A percentile compares a stretch with the other conserved stretches of the same genome.
Evolutionary conservation across 2,888 invertebrate species (phyloP).

Genomic region (Heteromyza rotundicornis): DNA sequence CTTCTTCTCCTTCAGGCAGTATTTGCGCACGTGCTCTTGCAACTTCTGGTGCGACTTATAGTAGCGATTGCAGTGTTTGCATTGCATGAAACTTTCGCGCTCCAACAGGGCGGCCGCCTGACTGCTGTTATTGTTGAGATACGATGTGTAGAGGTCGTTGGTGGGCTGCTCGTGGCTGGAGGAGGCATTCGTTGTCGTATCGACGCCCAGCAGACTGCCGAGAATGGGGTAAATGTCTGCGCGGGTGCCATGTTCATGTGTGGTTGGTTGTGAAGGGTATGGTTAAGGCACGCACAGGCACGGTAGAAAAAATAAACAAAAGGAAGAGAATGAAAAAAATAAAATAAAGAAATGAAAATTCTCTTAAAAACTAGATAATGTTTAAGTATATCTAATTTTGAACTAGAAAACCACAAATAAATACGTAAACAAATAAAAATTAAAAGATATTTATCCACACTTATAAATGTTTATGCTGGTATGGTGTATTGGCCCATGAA

Average conservation of each 20-base stretch:
- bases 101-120: constrained; percentile 27
- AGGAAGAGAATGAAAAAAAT: constrained; percentile 21
- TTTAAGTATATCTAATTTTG: constrained; percentile 14
- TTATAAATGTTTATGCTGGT: not conserved
- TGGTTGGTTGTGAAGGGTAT: too few relatives aligned
- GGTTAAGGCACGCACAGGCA: constrained; percentile 14
- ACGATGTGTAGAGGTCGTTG: constrained; percentile 44
- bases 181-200: constrained; percentile 43
- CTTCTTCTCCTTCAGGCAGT: constrained; percentile 61
- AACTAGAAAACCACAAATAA: constrained; percentile 22
- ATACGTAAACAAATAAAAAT: constrained; percentile 9
- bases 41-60: constrained; percentile 58
- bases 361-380: constrained; percentile 4
- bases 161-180: constrained; percentile 31
- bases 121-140: constrained; percentile 42
- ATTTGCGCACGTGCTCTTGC: constrained; percentile 60
- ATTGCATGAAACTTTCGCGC: constrained; percentile 55
- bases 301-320: constrained; percentile 20
- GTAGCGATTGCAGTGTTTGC: constrained; percentile 59
- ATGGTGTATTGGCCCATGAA: constrained; percentile 20
- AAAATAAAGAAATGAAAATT: constrained; percentile 24
- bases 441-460: constrained; percentile 16
- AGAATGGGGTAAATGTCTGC: constrained; percentile 61
- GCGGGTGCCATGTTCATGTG: not conserved
- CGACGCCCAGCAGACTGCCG: constrained; percentile 60